A percentile compares a stretch with the other conserved stretches of the same genome.
phyloP scores from a whole-genome alignment of 1,140 invertebrate genomes.

The Muscidifurax raptorellus region DNA sequence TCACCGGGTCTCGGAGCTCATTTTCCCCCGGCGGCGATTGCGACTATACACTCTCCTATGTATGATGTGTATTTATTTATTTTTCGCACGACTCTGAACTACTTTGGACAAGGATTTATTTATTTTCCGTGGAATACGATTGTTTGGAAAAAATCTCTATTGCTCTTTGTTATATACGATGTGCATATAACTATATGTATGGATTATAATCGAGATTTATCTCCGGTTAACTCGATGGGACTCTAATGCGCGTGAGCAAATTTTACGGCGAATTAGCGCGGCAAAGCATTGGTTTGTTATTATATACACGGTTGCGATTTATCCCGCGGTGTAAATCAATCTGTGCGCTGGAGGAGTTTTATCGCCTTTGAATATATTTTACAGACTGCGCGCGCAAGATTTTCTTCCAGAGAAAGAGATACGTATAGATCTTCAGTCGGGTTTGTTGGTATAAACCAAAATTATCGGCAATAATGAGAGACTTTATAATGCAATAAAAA shows the following conservation, averaged over 20 bases:
- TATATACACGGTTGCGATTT: not conserved
- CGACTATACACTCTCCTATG: not conserved
- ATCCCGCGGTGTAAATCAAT: constrained; percentile 4
- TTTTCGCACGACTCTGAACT: constrained; percentile 6
- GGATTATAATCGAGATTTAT: constrained; percentile 25
- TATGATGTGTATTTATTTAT: constrained; percentile 15
- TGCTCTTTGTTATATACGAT: not conserved
- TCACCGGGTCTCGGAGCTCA: constrained; percentile 1
- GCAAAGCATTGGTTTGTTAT: not conserved
- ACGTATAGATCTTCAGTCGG: no score
- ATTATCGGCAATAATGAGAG: no score
- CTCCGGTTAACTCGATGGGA: not conserved
- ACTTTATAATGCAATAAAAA: no score
- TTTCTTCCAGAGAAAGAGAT: not conserved
- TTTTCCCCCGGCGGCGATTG: constrained; percentile 13
- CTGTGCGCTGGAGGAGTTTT: not conserved
- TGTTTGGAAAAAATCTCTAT: not conserved
- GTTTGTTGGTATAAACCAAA: no score
- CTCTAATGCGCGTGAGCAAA: not conserved
- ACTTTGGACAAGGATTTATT: constrained; percentile 26
- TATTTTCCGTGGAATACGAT: not conserved
- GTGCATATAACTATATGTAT: no score
- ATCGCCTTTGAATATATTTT: not conserved
- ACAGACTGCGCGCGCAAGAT: not conserved
- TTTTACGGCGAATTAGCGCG: not conserved